Evolutionary conservation across 2,797 vertebrate species (phyloP).

Genomic region (Acanthornis magna): DNA sequence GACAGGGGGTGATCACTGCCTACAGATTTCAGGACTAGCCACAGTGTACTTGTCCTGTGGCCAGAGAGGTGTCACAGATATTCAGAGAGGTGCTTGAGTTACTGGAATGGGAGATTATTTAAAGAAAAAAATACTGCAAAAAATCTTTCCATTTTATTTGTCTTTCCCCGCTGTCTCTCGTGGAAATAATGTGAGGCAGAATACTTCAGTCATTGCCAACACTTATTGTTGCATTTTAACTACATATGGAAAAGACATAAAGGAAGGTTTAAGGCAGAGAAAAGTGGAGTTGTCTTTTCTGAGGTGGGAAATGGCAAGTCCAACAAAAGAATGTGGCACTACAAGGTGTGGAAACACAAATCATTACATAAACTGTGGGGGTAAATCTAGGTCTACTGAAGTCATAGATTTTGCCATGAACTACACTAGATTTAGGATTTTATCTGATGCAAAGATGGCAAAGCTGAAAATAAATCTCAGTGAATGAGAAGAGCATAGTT

Average conservation of each 20-base stretch:
- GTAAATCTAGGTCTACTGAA: neutral
- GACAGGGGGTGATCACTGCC: rapidly evolving
- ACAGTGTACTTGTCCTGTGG: neutral
- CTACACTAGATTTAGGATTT: neutral
- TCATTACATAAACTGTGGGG: neutral
- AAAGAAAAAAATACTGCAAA: neutral
- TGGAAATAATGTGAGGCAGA: neutral
- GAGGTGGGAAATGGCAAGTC: neutral
- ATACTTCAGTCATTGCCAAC: neutral
- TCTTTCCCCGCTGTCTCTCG: neutral
- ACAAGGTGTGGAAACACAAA: neutral
- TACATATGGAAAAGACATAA: neutral
- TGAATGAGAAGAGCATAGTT: neutral
- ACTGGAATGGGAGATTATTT: neutral
- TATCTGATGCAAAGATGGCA: neutral
- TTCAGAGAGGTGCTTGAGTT: neutral
- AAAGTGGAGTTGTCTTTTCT: neutral
- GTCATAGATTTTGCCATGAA: neutral
- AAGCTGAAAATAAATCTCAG: neutral
- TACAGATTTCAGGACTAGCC: neutral
- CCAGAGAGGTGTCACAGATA: neutral
- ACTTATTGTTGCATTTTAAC: neutral
- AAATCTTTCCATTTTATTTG: neutral
- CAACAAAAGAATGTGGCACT: neutral
- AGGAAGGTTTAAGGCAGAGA: neutral